phyloP scores from a whole-genome alignment of 2,113 vertebrate species.

The Catharus minimus region DNA sequence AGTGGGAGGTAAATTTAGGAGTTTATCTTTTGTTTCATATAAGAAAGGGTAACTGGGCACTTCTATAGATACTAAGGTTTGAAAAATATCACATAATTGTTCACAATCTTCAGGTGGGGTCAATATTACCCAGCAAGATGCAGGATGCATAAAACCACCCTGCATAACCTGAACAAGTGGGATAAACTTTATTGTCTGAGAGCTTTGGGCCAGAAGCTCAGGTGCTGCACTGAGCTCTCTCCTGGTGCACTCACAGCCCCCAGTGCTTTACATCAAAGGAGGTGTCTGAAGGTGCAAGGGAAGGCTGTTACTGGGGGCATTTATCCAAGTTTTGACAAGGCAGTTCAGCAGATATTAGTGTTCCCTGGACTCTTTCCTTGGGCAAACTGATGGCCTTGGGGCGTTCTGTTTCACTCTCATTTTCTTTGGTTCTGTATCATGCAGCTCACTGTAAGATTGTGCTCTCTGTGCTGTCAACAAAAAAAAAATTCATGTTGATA shows the following conservation, averaged over 20 bases:
- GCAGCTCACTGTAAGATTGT: background rate
- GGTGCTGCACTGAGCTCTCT: background rate
- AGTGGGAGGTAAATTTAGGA: background rate
- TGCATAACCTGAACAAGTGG: background rate
- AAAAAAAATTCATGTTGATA: background rate
- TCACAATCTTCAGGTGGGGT: background rate
- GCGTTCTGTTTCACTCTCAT: background rate
- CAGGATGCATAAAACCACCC: background rate
- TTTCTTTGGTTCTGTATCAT: background rate
- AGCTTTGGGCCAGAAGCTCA: background rate
- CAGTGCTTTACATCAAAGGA: background rate
- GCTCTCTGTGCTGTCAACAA: background rate
- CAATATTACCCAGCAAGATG: background rate
- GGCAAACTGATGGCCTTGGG: background rate
- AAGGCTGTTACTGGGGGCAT: background rate
- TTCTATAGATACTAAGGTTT: background rate
- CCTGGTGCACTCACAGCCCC: rapidly evolving
- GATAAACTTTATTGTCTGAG: background rate
- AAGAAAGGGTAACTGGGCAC: background rate
- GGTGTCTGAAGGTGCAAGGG: background rate
- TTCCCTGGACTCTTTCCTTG: background rate
- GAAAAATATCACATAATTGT: background rate
- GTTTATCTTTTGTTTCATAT: background rate
- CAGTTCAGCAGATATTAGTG: background rate
- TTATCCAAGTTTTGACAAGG: background rate